Evolutionary conservation across 2,797 vertebrate genomes (phyloP).

Genomic region (Gymnocypris eckloni): DNA sequence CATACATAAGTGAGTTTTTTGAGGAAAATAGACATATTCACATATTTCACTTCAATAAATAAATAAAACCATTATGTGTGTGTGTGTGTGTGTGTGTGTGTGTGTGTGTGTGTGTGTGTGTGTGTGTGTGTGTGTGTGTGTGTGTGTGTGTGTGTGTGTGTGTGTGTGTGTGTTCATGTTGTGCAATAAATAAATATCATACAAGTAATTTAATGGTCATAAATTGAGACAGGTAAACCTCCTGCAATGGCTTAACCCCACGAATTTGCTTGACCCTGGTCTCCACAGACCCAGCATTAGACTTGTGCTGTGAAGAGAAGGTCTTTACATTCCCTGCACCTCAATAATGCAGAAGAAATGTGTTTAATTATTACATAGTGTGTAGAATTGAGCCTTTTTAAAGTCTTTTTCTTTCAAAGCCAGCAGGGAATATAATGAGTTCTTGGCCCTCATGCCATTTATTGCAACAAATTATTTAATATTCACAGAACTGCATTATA

Average conservation of each 20-base stretch:
- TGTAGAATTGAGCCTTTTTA: background rate
- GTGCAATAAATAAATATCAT: no score
- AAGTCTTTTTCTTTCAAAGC: background rate
- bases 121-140: no score
- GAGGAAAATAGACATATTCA: no score
- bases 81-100: no score
- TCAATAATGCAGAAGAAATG: slow-evolving; percentile 15
- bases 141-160: no score
- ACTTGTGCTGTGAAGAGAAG: background rate
- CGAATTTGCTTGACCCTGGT: slow-evolving; percentile 15
- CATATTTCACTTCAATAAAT: no score
- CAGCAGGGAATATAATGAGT: slow-evolving; percentile 9
- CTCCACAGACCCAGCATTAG: background rate
- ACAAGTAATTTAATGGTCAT: no score
- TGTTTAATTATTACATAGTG: slow-evolving; percentile 20
- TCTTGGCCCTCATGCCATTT: background rate
- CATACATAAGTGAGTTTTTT: no score
- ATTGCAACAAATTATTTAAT: slow-evolving; percentile 10
- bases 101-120: no score
- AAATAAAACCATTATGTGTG: no score
- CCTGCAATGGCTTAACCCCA: background rate
- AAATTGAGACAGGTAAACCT: no score
- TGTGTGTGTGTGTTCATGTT: no score
- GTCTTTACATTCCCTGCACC: background rate
- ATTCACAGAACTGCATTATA: slow-evolving; percentile 18